Evolutionary conservation across 64 coral and sea anemone species (phyloP).

Genomic region (Acropora yongei): DNA sequence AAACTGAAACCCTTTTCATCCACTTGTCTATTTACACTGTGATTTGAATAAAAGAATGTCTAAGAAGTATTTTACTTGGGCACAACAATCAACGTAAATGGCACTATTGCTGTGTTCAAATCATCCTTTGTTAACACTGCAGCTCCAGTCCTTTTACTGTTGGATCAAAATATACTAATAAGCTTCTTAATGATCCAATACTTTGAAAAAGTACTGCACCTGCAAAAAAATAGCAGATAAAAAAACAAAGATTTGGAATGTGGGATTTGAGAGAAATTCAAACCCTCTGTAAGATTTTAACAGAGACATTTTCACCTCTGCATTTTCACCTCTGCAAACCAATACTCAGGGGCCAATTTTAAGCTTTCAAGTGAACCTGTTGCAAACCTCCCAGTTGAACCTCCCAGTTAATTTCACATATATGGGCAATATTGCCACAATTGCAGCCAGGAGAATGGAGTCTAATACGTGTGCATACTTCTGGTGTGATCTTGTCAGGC

Average conservation of each 20-base stretch:
- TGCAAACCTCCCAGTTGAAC: too few species aligned
- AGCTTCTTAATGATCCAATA: conserved; percentile 54
- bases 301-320: too few species aligned
- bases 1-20: not conserved
- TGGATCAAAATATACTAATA: not conserved
- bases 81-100: conserved; percentile 15
- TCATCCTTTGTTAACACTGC: not conserved
- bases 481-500: too few species aligned
- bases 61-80: not conserved
- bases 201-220: conserved; percentile 91
- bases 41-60: not conserved
- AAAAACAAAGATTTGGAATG: not conserved
- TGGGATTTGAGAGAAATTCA: too few species aligned
- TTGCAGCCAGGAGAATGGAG: too few species aligned
- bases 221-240: not conserved
- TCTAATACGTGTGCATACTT: too few species aligned
- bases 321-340: not conserved
- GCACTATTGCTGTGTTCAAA: not conserved
- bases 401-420: too few species aligned
- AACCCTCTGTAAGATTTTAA: too few species aligned
- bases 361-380: too few species aligned
- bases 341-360: not conserved
- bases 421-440: too few species aligned
- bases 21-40: conserved; percentile 25
- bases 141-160: not conserved